Evolutionary conservation across 1,140 invertebrate genomes (phyloP).

Genomic region (Macrocentrus cingulum): DNA sequence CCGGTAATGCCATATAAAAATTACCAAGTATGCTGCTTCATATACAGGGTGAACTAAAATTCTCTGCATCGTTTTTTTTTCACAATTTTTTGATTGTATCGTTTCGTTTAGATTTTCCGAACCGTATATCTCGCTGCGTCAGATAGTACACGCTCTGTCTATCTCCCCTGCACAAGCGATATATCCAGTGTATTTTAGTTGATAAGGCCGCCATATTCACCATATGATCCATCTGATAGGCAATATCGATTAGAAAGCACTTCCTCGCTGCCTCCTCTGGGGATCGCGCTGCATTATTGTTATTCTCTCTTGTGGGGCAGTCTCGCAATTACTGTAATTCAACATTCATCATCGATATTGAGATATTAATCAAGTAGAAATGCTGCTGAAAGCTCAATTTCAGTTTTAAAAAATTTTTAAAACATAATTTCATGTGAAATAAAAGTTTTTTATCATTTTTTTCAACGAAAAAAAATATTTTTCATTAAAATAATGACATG

Average conservation of each 20-base stretch:
- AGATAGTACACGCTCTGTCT: background rate
- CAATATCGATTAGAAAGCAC: conserved; percentile 31
- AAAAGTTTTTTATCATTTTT: too few species aligned
- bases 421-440: too few species aligned
- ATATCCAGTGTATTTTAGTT: conserved; percentile 18
- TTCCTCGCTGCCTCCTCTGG: conserved; percentile 11
- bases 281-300: conserved; percentile 9
- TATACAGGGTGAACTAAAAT: conserved; percentile 9
- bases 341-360: conserved; percentile 21
- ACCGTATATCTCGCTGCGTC: background rate
- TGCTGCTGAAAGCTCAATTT: too few species aligned
- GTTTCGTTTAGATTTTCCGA: background rate
- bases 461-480: too few species aligned
- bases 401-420: too few species aligned
- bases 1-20: conserved; percentile 48
- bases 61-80: background rate
- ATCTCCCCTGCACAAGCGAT: background rate
- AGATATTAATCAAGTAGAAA: conserved; percentile 5
- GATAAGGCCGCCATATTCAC: conserved; percentile 26
- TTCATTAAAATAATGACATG: too few species aligned
- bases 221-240: conserved; percentile 30
- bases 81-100: background rate
- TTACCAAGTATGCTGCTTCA: conserved; percentile 45
- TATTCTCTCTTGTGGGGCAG: conserved; percentile 4
- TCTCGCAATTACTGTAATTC: conserved; percentile 32